phyloP scores from a whole-genome alignment of 2,113 vertebrate species.

The Loxodonta africana region DNA sequence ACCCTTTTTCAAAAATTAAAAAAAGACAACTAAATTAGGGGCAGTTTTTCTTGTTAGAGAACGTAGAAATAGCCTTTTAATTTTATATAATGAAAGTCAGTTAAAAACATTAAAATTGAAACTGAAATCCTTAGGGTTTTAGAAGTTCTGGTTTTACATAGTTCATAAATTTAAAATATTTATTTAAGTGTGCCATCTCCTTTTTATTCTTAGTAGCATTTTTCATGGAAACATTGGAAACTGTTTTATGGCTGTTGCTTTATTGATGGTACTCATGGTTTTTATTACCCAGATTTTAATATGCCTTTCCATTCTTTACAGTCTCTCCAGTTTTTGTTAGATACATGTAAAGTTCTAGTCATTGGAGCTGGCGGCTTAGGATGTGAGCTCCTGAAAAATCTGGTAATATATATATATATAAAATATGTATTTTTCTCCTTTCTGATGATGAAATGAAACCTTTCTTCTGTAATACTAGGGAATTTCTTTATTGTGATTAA shows the following conservation, averaged over 20 bases:
- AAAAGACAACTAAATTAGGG: neutral
- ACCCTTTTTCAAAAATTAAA: constrained; percentile 3
- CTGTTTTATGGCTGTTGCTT: constrained; percentile 49
- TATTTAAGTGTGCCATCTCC: neutral
- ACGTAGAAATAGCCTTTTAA: constrained; percentile 47
- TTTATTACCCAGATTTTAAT: constrained; percentile 76
- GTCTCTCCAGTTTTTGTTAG: constrained; percentile 96
- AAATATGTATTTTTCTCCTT: constrained; percentile 44
- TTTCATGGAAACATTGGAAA: constrained; percentile 52
- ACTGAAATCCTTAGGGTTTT: constrained; percentile 39
- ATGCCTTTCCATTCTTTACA: constrained; percentile 85
- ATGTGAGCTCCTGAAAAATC: constrained; percentile 98
- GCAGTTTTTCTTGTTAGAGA: constrained; percentile 38
- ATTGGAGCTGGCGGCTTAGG: constrained; percentile 98
- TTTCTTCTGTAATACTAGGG: constrained; percentile 12
- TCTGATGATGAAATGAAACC: constrained; percentile 57
- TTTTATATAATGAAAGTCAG: constrained; percentile 46
- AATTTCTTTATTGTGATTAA: constrained; percentile 29
- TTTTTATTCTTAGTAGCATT: constrained; percentile 19
- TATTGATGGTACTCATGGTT: constrained; percentile 40
- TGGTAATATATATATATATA: constrained; percentile 90
- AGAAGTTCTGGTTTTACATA: constrained; percentile 46
- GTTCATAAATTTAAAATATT: constrained; percentile 59
- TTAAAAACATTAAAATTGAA: constrained; percentile 25
- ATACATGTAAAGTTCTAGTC: constrained; percentile 96